These are phyloP conservation scores for Liasis olivaceus DNA, from an alignment of 2,797 vertebrate genomes.

Conservation along the genomic window DNA sequence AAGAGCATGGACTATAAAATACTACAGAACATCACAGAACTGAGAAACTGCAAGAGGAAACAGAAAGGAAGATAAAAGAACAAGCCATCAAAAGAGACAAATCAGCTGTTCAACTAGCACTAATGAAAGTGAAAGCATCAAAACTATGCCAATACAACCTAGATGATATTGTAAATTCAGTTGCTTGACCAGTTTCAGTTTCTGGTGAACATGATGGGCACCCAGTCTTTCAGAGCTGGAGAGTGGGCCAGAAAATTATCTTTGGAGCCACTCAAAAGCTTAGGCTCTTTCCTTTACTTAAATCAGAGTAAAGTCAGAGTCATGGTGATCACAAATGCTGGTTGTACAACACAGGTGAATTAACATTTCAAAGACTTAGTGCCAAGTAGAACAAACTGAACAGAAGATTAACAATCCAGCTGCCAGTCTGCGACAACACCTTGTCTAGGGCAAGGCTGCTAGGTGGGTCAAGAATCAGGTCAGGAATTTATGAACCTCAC, in stretches of 20 bases:
- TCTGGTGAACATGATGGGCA: neutral
- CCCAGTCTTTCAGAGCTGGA: neutral
- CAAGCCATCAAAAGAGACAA: neutral
- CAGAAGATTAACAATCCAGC: neutral
- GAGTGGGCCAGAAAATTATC: neutral
- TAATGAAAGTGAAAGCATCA: neutral
- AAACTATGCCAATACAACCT: neutral
- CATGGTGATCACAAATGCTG: neutral
- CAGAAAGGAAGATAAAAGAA: neutral
- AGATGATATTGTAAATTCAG: neutral
- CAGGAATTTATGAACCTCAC: neutral
- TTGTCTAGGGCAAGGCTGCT: neutral
- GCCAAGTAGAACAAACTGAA: neutral
- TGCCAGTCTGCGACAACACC: neutral
- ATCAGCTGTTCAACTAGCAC: neutral
- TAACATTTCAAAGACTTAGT: neutral
- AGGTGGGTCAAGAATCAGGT: neutral
- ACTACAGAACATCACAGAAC: neutral
- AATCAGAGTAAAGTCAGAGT: neutral
- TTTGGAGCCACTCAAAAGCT: neutral
- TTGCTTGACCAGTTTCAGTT: neutral
- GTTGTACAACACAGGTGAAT: neutral
- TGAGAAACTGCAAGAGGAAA: neutral
- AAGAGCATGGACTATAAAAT: neutral
- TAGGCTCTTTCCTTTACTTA: neutral